These are phyloP conservation scores for Corapipo altera DNA, from an alignment of 2,113 vertebrate genomes.

Conservation along the genomic window DNA sequence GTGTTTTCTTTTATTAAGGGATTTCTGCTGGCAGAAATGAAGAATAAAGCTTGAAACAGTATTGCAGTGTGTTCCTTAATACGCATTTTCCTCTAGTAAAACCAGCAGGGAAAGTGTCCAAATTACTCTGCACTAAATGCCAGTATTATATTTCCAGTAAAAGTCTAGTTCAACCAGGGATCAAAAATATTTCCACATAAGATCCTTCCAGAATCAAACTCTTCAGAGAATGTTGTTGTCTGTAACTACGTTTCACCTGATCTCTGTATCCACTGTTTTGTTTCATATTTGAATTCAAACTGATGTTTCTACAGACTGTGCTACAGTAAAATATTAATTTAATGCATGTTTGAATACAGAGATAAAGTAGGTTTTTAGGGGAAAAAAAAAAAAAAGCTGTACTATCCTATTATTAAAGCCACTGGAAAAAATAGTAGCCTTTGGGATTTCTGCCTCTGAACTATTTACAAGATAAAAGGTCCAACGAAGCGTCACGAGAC, in stretches of 20 bases:
- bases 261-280: not conserved
- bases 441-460: slow-evolving; percentile 28
- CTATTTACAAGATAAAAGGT: not conserved
- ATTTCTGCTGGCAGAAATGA: slow-evolving; percentile 41
- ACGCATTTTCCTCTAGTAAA: slow-evolving; percentile 72
- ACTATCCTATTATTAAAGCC: not conserved
- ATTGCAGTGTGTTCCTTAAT: slow-evolving; percentile 72
- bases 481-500: not conserved
- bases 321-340: not conserved
- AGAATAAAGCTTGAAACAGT: slow-evolving; percentile 65
- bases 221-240: not conserved
- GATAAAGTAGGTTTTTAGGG: not conserved
- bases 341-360: not conserved
- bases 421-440: not conserved
- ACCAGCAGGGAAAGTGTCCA: slow-evolving; percentile 78
- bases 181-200: slow-evolving; percentile 45
- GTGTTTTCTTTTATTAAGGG: slow-evolving; percentile 41
- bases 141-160: slow-evolving; percentile 65
- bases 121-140: slow-evolving; percentile 71
- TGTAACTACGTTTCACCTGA: not conserved
- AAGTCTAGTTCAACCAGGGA: slow-evolving; percentile 26
- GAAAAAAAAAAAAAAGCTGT: not conserved
- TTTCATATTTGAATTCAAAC: not conserved
- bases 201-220: not conserved
- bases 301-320: not conserved